phyloP scores from a whole-genome alignment of 2,797 vertebrate species.

The Gallinago solitaria region DNA sequence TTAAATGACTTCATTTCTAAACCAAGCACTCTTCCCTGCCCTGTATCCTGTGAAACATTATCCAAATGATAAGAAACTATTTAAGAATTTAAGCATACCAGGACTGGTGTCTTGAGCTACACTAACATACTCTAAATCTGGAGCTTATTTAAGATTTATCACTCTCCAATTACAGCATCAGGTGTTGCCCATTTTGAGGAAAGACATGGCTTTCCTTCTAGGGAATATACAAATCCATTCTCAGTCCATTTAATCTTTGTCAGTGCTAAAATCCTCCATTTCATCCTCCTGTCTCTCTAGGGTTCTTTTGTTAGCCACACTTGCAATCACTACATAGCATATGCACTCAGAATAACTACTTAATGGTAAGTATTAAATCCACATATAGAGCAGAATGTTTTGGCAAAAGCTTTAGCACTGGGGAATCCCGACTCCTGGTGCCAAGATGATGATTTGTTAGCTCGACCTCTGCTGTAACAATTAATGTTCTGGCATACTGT shows the following conservation, averaged over 20 bases:
- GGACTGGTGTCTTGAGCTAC: constrained; percentile 3
- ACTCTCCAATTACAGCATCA: constrained; percentile 51
- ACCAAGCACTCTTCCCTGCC: background rate
- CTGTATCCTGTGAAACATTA: background rate
- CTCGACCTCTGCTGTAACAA: constrained; percentile 8
- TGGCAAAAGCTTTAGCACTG: constrained; percentile 9
- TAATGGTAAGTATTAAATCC: constrained; percentile 64
- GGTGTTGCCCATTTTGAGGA: constrained; percentile 56
- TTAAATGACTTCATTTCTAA: background rate
- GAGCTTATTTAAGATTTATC: constrained; percentile 26
- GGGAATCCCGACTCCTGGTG: constrained; percentile 39
- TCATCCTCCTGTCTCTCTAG: constrained; percentile 52
- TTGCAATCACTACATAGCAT: constrained; percentile 2
- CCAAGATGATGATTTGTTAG: constrained; percentile 49
- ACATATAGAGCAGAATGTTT: background rate
- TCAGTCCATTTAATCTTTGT: constrained; percentile 63
- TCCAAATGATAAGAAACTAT: background rate
- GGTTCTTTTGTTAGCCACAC: constrained; percentile 71
- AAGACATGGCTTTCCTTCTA: constrained; percentile 29
- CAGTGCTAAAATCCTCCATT: constrained; percentile 57
- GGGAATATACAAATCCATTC: constrained; percentile 66
- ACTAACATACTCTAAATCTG: background rate
- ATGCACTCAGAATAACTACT: constrained; percentile 73
- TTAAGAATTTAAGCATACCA: background rate
- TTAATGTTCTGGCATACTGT: background rate